Base-by-base conservation (phyloP, 2,888 invertebrate species). In the Mellilla xanthometata region DNA sequence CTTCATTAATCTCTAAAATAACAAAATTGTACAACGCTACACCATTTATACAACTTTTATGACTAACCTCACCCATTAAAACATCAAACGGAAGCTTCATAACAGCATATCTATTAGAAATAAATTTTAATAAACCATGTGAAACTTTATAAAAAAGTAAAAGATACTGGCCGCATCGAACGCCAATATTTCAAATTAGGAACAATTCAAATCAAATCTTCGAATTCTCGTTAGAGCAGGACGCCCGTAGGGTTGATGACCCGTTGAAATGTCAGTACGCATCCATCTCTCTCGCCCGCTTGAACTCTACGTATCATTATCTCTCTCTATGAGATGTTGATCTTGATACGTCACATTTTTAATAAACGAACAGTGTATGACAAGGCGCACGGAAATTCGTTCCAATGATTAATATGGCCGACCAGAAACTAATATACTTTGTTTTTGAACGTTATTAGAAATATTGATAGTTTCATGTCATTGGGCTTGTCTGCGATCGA, bases 311-410 rank as follows among this genome's bases (percentile, higher is more conserved):
- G 69, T 69, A 58, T 59, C 43, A 31, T 68, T 65, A 72, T 87
- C 81, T 69, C 78, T 56, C 72, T 86, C 74, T 71, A 76, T 71
- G 81, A 85, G 86, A 88, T 87, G 87, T 86, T 88, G 89, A 89
- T 89, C 89, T 89, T 87, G 87, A 89, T 88, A 89, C 88, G 88
- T 89, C 89, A 88, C 81, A 86, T 87, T 89, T 89, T 89, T 89
- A 88, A 89, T 88, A 89, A 89, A 88, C 88, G 88, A 83, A 89
- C 81, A 77, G 73, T 74, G 81, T 87, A 87, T 87, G 87, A 87
- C 87, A 87, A 79, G 85, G 82, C 74, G 82, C 81, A 86, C 81
- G 83, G 85, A 87, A 87, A 86, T 88, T 85, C 82, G 84, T 86
- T 86, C 77, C 76, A 81, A 89, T 89, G 89, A 89, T 89, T 88